These are phyloP conservation scores for Charaxes varanes DNA, from an alignment of 1,140 invertebrate genomes.

Conservation along the genomic window DNA sequence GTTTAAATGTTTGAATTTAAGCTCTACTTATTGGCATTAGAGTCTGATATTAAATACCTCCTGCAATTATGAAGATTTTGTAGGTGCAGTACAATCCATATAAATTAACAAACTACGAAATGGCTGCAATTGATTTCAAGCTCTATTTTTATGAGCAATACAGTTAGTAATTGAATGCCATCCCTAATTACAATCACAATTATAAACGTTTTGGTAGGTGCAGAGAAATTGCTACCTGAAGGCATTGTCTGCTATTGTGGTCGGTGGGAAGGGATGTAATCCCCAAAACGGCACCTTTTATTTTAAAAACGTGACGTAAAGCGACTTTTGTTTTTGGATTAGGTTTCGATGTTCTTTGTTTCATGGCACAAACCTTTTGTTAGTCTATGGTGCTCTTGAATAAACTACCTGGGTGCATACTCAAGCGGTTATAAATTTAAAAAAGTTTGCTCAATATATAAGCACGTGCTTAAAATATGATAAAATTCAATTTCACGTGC, in stretches of 20 bases:
- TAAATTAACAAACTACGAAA: too few species aligned
- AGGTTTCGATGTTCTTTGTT: constrained; percentile 28
- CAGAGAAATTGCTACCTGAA: constrained; percentile 52
- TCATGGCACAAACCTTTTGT: constrained; percentile 15
- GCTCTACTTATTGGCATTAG: too few species aligned
- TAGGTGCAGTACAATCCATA: too few species aligned
- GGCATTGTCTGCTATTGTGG: constrained; percentile 48
- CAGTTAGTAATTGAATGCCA: constrained; percentile 11
- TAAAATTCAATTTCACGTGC: too few species aligned
- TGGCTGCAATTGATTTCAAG: not conserved
- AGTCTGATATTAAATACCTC: too few species aligned
- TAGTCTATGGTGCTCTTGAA: constrained; percentile 6
- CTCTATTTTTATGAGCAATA: constrained; percentile 5
- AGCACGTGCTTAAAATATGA: constrained; percentile 16
- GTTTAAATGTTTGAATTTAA: too few species aligned
- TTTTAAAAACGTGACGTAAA: constrained; percentile 54
- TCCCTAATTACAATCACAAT: constrained; percentile 16
- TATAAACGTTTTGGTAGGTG: too few species aligned
- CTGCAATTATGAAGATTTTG: too few species aligned
- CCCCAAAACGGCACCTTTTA: constrained; percentile 50
- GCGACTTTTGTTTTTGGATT: constrained; percentile 45
- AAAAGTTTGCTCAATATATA: constrained; percentile 8
- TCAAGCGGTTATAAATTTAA: constrained; percentile 14
- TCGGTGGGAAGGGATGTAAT: constrained; percentile 40
- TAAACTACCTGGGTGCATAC: constrained; percentile 13